These are phyloP conservation scores for Tridacna gigas DNA, from an alignment of 2,888 invertebrate genomes.

Conservation along the genomic window DNA sequence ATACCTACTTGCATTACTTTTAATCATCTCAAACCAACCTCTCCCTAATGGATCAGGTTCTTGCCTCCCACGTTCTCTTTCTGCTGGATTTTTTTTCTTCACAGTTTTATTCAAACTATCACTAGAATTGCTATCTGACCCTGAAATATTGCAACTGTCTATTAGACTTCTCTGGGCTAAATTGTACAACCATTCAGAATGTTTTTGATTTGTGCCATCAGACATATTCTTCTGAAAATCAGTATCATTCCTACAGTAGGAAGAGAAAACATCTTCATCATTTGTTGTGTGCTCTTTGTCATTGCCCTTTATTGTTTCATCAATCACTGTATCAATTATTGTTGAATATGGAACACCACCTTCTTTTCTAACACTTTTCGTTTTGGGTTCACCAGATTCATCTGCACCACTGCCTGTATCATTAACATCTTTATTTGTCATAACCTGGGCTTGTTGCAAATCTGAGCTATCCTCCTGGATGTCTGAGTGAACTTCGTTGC, in stretches of 20 bases:
- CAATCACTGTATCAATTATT: slow-evolving; percentile 38
- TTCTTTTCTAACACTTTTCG: too few relatives aligned
- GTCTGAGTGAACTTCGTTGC: too few relatives aligned
- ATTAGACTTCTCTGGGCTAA: slow-evolving; percentile 13
- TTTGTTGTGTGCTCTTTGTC: neutral
- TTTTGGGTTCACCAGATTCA: too few relatives aligned
- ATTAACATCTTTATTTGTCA: too few relatives aligned
- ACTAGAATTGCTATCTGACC: neutral
- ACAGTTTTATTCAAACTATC: neutral
- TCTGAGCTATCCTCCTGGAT: too few relatives aligned
- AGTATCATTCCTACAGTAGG: too few relatives aligned
- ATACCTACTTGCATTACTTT: slow-evolving; percentile 57
- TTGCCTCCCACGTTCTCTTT: slow-evolving; percentile 17
- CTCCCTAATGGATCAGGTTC: slow-evolving; percentile 28
- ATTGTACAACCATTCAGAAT: slow-evolving; percentile 21
- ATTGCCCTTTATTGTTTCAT: slow-evolving; percentile 36
- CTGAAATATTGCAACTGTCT: slow-evolving; percentile 9
- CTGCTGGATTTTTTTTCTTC: neutral
- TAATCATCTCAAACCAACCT: slow-evolving; percentile 61
- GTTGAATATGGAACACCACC: slow-evolving; percentile 16
- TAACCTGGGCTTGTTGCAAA: too few relatives aligned
- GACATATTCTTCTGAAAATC: neutral
- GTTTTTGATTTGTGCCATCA: slow-evolving; percentile 10
- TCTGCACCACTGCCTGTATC: too few relatives aligned
- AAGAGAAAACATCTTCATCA: neutral